Conservation (phyloP, 2,888 invertebrate genomes). For the Eupithecia abbreviata region DNA sequence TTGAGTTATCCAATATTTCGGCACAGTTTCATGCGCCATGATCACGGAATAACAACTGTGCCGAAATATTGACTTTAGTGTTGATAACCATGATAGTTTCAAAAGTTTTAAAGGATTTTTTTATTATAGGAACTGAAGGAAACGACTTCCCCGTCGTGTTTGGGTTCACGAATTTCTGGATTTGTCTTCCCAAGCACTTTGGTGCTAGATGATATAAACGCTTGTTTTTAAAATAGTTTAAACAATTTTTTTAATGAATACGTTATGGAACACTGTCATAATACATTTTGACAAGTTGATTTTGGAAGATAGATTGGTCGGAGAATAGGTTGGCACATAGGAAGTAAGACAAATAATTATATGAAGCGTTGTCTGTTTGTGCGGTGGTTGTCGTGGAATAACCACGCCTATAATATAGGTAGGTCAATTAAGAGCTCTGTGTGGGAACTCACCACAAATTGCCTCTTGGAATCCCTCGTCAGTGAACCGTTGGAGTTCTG, state of each 20-base stretch:
- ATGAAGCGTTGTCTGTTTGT: neutral
- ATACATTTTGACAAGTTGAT: constrained; percentile 35
- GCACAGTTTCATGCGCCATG: too few species aligned
- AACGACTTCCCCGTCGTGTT: too few species aligned
- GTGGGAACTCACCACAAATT: neutral
- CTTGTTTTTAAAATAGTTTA: too few species aligned
- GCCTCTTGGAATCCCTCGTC: neutral
- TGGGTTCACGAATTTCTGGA: too few species aligned
- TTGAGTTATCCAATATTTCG: too few species aligned
- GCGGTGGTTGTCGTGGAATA: neutral
- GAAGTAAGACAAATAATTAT: neutral
- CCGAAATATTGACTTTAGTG: too few species aligned
- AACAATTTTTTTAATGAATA: neutral
- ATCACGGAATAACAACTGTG: too few species aligned
- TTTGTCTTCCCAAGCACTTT: too few species aligned
- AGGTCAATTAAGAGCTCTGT: neutral
- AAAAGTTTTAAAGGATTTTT: too few species aligned
- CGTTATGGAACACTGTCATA: constrained; percentile 31
- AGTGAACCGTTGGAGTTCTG: neutral
- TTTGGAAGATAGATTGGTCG: constrained; percentile 30
- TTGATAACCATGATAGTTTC: too few species aligned
- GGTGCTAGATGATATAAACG: too few species aligned
- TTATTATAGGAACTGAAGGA: too few species aligned
- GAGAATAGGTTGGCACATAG: neutral
- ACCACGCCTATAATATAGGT: neutral